These are phyloP conservation scores for Equus przewalskii DNA, from an alignment of 2,113 vertebrate genomes.

Conservation along the genomic window DNA sequence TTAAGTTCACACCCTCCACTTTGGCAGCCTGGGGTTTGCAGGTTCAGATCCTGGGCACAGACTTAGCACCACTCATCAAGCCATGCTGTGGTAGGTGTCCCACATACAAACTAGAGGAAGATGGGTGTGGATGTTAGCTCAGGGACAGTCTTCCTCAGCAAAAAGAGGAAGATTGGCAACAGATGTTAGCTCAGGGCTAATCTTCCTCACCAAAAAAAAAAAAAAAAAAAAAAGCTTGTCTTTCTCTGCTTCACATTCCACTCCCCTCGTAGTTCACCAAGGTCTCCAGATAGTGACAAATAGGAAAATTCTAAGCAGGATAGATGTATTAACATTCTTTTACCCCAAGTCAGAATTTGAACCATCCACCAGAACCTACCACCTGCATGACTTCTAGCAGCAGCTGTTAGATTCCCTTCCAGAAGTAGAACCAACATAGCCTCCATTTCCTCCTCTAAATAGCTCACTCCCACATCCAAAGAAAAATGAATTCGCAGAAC, in stretches of 20 bases:
- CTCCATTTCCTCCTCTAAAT: neutral
- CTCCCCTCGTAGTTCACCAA: neutral
- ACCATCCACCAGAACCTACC: neutral
- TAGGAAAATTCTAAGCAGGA: neutral
- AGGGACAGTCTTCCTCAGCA: no score
- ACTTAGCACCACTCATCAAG: no score
- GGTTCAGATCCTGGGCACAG: no score
- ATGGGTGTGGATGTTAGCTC: no score
- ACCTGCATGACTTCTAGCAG: neutral
- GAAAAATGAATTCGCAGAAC: conserved; percentile 17
- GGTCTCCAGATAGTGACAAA: neutral
- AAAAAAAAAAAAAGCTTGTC: neutral
- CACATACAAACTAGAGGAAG: no score
- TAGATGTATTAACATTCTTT: neutral
- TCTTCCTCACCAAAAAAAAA: no score
- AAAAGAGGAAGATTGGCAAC: no score
- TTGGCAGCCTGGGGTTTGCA: no score
- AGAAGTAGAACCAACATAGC: neutral
- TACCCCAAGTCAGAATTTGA: neutral
- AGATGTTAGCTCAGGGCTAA: no score
- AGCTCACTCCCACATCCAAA: neutral
- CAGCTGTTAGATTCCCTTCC: neutral
- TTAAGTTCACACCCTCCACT: no score
- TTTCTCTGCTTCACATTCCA: neutral
- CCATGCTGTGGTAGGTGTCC: no score